Base-by-base conservation (phyloP, 2,797 vertebrate species). In the Catostomus latipinnis region DNA sequence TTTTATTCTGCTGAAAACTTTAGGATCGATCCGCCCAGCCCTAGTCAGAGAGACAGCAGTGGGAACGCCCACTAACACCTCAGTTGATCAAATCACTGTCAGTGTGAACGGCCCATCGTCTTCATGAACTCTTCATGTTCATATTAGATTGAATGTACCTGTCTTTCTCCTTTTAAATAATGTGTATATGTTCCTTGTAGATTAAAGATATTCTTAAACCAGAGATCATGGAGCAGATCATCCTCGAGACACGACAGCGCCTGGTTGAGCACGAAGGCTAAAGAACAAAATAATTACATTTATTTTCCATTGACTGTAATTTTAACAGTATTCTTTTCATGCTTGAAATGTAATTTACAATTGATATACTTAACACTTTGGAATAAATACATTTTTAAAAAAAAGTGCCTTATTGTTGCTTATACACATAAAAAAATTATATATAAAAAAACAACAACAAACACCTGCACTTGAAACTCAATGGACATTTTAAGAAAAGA, bases 171-270 rank as follows among this genome's bases (percentile, higher is more conserved):
- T 34, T 34, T 34, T 34, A 34, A 34, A 34, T 34, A 34, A 34
- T 34, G 34, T 34, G 34, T 34, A 34, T 34, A 2, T 34, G 34
- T 34, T 22, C 2, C 74, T 80, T 92, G 34, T 86, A 99, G 97
- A 98, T 98, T 87, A 99, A 99, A 89, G 97, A 99, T 87, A 92
- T 98, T 87, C 90, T 99, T 87, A 98, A 98, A 87, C 96, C 96
- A 49, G 98, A 99, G 83, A 91, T 97, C 86, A 96, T 94, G 93
- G 97, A 98, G 76, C 96, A 97, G 89, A 95, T 99, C 2, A 93
- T 98, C 85, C 89, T 98, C 93, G 95, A 96, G 91, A 96, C 98
- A 0, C 94, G 95, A 75, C 97, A 98, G 88, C 95, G 96, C 69
- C 90, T 99, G 79, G 76, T 97, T 78, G 96, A 97, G 79, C 95